phyloP scores from a whole-genome alignment of 2,113 vertebrate species.

The Nibea coibor region DNA sequence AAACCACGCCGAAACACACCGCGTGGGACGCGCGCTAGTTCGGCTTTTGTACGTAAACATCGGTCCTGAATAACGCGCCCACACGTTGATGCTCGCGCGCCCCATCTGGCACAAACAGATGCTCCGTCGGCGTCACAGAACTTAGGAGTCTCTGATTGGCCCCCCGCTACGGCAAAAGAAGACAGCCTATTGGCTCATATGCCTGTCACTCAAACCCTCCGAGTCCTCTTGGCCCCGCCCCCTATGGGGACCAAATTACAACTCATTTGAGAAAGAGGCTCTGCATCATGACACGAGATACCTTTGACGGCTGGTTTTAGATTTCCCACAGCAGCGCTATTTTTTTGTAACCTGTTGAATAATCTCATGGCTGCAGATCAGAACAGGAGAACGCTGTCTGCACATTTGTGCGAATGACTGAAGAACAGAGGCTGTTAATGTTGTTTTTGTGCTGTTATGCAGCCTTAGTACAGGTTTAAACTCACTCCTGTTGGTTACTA shows the following conservation, averaged over 20 bases:
- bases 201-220: slow-evolving; percentile 40
- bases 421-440: neutral
- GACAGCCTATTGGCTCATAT: slow-evolving; percentile 44
- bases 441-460: neutral
- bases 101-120: slow-evolving; percentile 68
- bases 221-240: slow-evolving; percentile 44
- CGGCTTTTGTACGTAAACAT: slow-evolving; percentile 20
- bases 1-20: neutral
- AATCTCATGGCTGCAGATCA: neutral
- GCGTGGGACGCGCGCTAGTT: neutral
- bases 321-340: slow-evolving; percentile 59
- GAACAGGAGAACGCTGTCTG: neutral
- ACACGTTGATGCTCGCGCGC: slow-evolving; percentile 14
- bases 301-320: slow-evolving; percentile 66
- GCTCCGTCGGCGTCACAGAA: slow-evolving; percentile 28
- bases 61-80: slow-evolving; percentile 35
- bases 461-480: neutral
- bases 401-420: neutral
- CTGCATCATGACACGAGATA: slow-evolving; percentile 66
- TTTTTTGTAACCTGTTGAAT: slow-evolving; percentile 48
- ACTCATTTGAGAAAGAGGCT: slow-evolving; percentile 72
- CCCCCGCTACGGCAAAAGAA: neutral
- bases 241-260: slow-evolving; percentile 70
- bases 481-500: neutral
- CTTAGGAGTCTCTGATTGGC: slow-evolving; percentile 52